Percentiles rank a stretch among this genome's conserved stretches.
Evolutionary conservation across 2,113 vertebrate species (phyloP).

Genomic region (Formicarius rufipectus): DNA sequence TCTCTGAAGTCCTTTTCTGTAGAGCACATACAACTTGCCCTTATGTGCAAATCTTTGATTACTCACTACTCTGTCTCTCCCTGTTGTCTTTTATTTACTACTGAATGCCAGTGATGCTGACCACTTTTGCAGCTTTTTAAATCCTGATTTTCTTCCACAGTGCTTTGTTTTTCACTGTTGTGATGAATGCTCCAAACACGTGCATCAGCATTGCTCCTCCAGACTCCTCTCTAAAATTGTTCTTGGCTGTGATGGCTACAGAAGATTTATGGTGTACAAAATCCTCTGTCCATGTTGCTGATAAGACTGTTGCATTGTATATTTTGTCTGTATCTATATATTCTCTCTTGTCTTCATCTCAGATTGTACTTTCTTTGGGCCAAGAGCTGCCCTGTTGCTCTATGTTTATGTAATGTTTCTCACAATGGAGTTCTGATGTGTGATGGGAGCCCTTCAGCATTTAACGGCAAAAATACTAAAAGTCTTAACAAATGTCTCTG

Average conservation of each 20-base stretch:
- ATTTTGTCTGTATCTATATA: not conserved
- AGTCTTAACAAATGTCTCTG: not conserved
- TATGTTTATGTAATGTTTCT: not conserved
- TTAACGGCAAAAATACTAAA: not conserved
- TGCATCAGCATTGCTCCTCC: not conserved
- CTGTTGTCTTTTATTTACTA: not conserved
- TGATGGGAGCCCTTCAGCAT: not conserved
- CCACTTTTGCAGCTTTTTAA: not conserved
- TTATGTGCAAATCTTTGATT: not conserved
- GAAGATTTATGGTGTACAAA: not conserved
- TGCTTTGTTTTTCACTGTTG: not conserved
- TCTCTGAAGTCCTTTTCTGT: not conserved
- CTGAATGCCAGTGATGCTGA: not conserved
- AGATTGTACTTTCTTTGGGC: not conserved
- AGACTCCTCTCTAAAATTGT: not conserved
- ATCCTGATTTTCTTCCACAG: not conserved
- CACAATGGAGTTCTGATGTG: not conserved
- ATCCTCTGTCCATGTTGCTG: not conserved
- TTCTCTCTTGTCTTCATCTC: not conserved
- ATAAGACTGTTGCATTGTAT: not conserved
- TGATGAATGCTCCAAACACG: not conserved
- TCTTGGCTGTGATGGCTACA: not conserved
- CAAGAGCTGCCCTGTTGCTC: not conserved
- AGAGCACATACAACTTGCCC: not conserved
- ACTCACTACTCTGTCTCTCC: not conserved